phyloP scores from a whole-genome alignment of 2,888 invertebrate species.

The Drosophila emarginata region DNA sequence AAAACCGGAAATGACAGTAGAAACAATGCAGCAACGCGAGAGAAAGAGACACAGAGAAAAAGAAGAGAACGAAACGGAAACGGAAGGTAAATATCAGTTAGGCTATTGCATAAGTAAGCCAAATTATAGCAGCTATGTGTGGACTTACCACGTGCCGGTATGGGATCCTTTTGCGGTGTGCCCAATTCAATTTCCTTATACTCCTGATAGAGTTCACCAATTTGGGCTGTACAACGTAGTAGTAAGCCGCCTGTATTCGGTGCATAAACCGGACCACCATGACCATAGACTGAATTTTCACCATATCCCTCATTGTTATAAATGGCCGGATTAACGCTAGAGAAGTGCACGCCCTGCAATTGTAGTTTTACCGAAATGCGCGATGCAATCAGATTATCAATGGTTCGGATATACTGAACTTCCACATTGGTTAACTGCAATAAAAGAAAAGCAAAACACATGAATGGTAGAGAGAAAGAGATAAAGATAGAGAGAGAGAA shows the following conservation, averaged over 20 bases:
- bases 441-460: neutral
- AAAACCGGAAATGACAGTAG: constrained; percentile 37
- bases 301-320: constrained; percentile 54
- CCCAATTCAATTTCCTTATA: constrained; percentile 88
- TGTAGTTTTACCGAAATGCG: constrained; percentile 81
- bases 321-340: constrained; percentile 71
- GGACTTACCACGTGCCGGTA: constrained; percentile 89
- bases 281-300: constrained; percentile 70
- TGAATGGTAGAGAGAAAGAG: neutral
- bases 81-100: constrained; percentile 50
- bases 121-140: neutral
- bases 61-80: constrained; percentile 45
- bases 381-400: constrained; percentile 81
- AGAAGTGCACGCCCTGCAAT: constrained; percentile 81
- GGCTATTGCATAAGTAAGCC: constrained; percentile 45
- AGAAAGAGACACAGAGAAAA: constrained; percentile 1
- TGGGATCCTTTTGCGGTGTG: constrained; percentile 88
- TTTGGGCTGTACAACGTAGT: constrained; percentile 88
- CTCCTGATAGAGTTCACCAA: constrained; percentile 87
- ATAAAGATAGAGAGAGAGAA: constrained; percentile 19
- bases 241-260: constrained; percentile 84
- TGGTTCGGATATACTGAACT: constrained; percentile 80
- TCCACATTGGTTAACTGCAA: constrained; percentile 80
- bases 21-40: constrained; percentile 15
- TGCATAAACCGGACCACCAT: constrained; percentile 65